Base-by-base conservation (phyloP, 2,888 invertebrate species). In the Rhagonycha lutea region DNA sequence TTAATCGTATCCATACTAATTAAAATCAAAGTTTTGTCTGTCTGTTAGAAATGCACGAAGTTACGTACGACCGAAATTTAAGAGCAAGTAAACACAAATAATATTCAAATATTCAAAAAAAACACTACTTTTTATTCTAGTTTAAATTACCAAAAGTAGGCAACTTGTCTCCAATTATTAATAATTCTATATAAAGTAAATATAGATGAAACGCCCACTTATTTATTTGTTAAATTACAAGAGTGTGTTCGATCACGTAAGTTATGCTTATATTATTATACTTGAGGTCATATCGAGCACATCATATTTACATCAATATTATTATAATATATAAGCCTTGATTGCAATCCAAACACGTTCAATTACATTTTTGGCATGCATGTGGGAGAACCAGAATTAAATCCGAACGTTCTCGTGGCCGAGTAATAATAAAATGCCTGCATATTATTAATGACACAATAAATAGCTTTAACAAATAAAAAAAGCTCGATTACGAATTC, bases 261-360 rank as follows among this genome's bases (percentile, higher is more conserved):
- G 47, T 47, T 47, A n/a, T 47, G n/a, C n/a, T 47, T 47, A 47
- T 47, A 47, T 47, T 47, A 47, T 18, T 18, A 47, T 47, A 47
- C n/a, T 47, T 47, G 47, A 47, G 47, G 47, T 47, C 47, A 47
- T 47, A n/a, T n/a, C 26, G 23, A 65, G 12, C 24, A 65, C 9
- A 26, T 65, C 63, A 65, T 65, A 65, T 65, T 18, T 65, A 65
- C 63, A 65, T 65, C 63, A 24, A 24, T 65, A 65, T 65, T 65
- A 65, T 24, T 65, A 65, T 24, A 26, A 65, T 24, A 18, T 18
- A 18, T 18, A 18, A 18, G 18, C 63, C 63, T 65, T 65, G 63
- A 65, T 24, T 65, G 63, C 63, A 65, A 65, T 26, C 63, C 23
- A 65, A 65, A 65, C 63, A 65, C 12, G 26, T 65, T 65, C 23